Evolutionary conservation across 2,797 vertebrate genomes (phyloP).

Genomic region (Margarornis squamiger): DNA sequence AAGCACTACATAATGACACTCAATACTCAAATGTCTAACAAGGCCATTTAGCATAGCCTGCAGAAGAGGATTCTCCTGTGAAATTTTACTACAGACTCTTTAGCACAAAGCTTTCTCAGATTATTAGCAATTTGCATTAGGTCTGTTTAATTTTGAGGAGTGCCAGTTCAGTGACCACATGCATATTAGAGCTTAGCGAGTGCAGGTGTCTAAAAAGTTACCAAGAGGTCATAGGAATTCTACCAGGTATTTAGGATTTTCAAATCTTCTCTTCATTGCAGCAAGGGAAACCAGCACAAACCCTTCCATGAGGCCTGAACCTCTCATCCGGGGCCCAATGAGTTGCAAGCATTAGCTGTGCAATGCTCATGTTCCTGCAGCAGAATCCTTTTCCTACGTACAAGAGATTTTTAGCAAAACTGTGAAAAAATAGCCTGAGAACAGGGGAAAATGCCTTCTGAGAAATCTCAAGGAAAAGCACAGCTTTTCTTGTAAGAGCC

Average conservation of each 20-base stretch:
- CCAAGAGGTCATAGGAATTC: constrained; percentile 63
- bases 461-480: neutral
- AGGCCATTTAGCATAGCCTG: constrained; percentile 54
- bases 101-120: constrained; percentile 57
- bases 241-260: constrained; percentile 52
- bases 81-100: constrained; percentile 68
- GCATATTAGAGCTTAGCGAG: constrained; percentile 39
- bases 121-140: constrained; percentile 60
- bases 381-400: neutral
- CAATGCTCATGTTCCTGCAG: fast-evolving
- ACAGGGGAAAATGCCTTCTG: neutral
- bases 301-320: neutral
- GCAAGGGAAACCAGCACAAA: neutral
- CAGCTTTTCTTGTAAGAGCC: neutral
- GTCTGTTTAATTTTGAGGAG: constrained; percentile 64
- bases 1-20: constrained; percentile 63
- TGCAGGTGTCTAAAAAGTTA: constrained; percentile 49
- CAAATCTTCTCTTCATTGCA: constrained; percentile 12
- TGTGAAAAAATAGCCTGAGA: neutral
- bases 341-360: neutral
- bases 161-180: constrained; percentile 54
- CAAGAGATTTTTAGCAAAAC: neutral
- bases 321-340: neutral
- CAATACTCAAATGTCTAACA: constrained; percentile 63
- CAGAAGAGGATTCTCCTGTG: constrained; percentile 59